These are phyloP conservation scores for Drosophila testacea DNA, from an alignment of 2,888 invertebrate genomes.

Conservation along the genomic window DNA sequence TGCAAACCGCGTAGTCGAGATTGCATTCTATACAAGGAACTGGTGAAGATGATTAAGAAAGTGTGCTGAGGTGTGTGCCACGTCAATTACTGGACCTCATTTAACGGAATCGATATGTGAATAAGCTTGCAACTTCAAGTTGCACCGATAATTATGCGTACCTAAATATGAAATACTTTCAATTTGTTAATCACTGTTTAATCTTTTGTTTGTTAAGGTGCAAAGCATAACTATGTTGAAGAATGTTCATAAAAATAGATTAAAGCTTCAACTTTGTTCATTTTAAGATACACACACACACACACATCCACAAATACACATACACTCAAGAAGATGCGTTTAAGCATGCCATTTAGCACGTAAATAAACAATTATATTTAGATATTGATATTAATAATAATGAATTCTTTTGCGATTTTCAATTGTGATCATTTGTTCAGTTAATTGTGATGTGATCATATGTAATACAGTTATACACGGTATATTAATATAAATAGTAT, in stretches of 20 bases:
- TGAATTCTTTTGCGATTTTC: slow-evolving; percentile 26
- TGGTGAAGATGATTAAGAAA: slow-evolving; percentile 87
- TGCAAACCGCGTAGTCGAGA: slow-evolving; percentile 92
- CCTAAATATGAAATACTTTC: slow-evolving; percentile 39
- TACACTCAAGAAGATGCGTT: slow-evolving; percentile 56
- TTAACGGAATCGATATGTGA: slow-evolving; percentile 63
- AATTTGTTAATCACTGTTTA: slow-evolving; percentile 29
- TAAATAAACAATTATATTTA: slow-evolving; percentile 23
- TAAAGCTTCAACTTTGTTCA: slow-evolving; percentile 7
- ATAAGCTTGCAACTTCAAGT: slow-evolving; percentile 57
- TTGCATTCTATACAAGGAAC: slow-evolving; percentile 89
- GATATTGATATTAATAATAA: slow-evolving; percentile 17
- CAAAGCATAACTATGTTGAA: slow-evolving; percentile 46
- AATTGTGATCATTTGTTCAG: slow-evolving; percentile 57
- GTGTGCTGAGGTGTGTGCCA: slow-evolving; percentile 74
- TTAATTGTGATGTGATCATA: slow-evolving; percentile 49
- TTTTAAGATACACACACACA: slow-evolving; percentile 14
- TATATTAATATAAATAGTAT: slow-evolving; percentile 15
- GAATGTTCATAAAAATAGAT: slow-evolving; percentile 10
- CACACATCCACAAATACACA: slow-evolving; percentile 5
- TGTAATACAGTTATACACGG: slow-evolving; percentile 22
- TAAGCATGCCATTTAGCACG: slow-evolving; percentile 60
- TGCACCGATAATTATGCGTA: slow-evolving; percentile 57
- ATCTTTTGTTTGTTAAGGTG: slow-evolving; percentile 45
- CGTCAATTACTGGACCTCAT: slow-evolving; percentile 51